Percentiles rank a stretch among this genome's conserved stretches.
These are phyloP conservation scores for Cydia strobilella DNA, from an alignment of 1,140 invertebrate genomes.

Conservation along the genomic window DNA sequence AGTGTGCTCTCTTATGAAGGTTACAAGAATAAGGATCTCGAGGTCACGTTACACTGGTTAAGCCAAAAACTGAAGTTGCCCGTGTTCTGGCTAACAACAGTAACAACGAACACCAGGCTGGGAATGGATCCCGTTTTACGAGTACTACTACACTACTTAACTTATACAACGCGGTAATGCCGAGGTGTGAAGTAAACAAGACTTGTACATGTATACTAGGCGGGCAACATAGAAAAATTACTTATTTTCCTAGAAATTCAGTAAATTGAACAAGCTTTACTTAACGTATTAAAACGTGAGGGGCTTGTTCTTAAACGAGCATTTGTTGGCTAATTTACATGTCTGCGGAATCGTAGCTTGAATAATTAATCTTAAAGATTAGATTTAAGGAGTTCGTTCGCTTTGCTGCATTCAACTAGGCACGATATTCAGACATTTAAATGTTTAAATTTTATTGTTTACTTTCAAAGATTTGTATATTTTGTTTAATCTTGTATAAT, in stretches of 20 bases:
- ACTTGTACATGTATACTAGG: neutral
- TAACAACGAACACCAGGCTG: neutral
- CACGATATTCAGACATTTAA: neutral
- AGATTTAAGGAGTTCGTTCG: neutral
- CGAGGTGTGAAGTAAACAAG: neutral
- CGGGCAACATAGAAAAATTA: neutral
- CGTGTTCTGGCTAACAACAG: neutral
- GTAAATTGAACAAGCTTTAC: neutral
- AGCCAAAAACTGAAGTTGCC: neutral
- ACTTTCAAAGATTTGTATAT: neutral
- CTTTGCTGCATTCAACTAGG: neutral
- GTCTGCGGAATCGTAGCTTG: neutral
- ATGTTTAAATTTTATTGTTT: neutral
- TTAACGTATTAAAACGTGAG: neutral
- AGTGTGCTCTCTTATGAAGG: neutral
- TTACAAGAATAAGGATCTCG: neutral
- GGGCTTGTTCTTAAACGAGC: neutral
- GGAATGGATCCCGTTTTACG: constrained; percentile 17
- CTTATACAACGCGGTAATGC: constrained; percentile 8
- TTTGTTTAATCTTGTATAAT: neutral
- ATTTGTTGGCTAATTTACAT: constrained; percentile 12
- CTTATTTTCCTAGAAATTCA: neutral
- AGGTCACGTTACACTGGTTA: neutral
- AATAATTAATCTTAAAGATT: constrained; percentile 5
- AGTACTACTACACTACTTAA: constrained; percentile 25